Percentiles rank a stretch among this genome's conserved stretches.
Conservation (phyloP, 2,113 vertebrate genomes). For the Thunnus maccoyii region DNA sequence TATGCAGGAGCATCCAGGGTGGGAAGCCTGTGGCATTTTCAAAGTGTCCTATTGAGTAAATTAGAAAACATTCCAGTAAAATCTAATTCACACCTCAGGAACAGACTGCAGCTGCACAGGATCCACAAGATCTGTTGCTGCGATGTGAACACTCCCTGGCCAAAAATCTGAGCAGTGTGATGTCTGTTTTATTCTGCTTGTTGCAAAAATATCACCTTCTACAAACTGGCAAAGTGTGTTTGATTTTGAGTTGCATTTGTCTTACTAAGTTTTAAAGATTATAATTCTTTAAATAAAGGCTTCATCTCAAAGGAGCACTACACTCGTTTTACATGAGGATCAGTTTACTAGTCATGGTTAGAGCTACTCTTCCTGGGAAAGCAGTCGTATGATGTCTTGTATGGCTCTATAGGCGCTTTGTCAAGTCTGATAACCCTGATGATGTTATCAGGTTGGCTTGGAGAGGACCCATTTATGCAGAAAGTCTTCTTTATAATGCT, state of each 20-base stretch:
- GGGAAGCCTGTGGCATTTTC: conserved; percentile 25
- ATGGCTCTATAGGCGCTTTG: no score
- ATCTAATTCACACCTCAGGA: conserved; percentile 52
- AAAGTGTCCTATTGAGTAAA: conserved; percentile 36
- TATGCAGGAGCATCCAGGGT: not conserved
- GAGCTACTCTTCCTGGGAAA: no score
- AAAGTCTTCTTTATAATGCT: no score
- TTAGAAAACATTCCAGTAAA: conserved; percentile 18
- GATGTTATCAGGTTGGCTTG: no score
- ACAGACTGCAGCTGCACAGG: conserved; percentile 30
- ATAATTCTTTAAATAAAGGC: not conserved
- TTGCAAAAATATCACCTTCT: not conserved
- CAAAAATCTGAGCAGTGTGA: conserved; percentile 5
- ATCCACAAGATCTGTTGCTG: not conserved
- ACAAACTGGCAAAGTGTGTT: not conserved
- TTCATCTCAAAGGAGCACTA: no score
- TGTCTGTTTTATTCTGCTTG: not conserved
- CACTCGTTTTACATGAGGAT: no score
- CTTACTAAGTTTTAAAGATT: not conserved
- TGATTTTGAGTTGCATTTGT: not conserved
- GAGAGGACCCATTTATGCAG: no score
- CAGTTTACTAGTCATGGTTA: no score
- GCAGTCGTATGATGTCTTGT: no score
- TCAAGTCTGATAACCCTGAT: no score
- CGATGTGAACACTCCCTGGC: conserved; percentile 1